A percentile compares a stretch with the other conserved stretches of the same genome.
Conservation (phyloP, 2,797 vertebrate genomes). For the Chiloscyllium punctatum region DNA sequence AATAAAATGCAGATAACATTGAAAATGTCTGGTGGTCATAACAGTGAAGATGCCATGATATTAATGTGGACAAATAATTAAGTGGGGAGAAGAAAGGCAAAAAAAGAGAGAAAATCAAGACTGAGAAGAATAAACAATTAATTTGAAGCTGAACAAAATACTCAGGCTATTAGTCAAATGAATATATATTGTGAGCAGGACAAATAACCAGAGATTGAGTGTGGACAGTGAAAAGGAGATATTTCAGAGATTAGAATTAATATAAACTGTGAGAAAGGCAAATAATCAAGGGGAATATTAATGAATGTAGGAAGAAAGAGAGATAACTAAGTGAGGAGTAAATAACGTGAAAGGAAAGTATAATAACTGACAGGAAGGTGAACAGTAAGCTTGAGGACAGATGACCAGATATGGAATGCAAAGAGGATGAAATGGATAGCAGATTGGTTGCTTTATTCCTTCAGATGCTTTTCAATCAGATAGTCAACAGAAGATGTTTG, state of each 20-base stretch:
- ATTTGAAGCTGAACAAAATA: neutral
- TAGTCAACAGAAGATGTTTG: neutral
- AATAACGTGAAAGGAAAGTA: neutral
- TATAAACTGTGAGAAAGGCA: neutral
- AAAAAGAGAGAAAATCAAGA: neutral
- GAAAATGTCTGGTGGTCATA: neutral
- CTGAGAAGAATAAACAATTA: neutral
- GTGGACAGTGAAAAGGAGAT: neutral
- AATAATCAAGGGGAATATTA: slow-evolving; percentile 16
- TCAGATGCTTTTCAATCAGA: neutral
- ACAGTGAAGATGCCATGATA: neutral
- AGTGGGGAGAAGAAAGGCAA: neutral
- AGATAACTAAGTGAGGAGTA: neutral
- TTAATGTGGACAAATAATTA: neutral
- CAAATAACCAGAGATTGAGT: neutral
- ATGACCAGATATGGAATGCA: neutral
- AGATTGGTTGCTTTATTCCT: neutral
- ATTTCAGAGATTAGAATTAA: neutral
- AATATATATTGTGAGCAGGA: neutral
- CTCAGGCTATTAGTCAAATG: neutral
- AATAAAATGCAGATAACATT: neutral
- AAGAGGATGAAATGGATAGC: neutral
- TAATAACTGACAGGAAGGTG: neutral
- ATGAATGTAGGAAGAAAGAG: neutral
- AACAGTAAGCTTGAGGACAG: neutral